Conservation (phyloP, 2,113 vertebrate species). For the Pteropus alecto region DNA sequence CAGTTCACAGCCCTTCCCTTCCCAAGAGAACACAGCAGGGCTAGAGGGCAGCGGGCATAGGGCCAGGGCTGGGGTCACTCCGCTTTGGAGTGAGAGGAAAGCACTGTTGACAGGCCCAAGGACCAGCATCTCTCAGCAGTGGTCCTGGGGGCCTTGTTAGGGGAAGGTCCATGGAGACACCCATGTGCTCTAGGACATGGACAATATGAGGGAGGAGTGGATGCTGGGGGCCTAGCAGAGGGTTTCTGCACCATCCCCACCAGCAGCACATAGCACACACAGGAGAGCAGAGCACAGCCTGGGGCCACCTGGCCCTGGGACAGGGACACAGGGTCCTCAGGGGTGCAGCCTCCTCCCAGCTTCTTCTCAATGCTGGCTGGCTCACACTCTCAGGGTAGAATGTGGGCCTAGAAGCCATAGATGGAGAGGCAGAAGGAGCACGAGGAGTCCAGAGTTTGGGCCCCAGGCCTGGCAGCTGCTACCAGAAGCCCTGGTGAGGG, state of each 20-base stretch:
- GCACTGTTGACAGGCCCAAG: background rate
- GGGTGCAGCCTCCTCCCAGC: background rate
- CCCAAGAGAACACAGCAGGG: fast-evolving
- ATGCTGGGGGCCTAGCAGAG: background rate
- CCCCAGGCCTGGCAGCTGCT: background rate
- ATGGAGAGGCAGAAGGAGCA: background rate
- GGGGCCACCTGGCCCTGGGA: background rate
- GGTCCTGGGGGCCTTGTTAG: background rate
- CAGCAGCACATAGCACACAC: background rate
- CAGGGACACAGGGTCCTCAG: background rate
- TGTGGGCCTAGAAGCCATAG: background rate
- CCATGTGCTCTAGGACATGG: background rate
- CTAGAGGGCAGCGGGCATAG: background rate
- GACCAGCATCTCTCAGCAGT: background rate
- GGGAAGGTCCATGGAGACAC: background rate
- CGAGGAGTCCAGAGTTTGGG: background rate
- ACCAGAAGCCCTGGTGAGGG: background rate
- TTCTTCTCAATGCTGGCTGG: too few relatives aligned
- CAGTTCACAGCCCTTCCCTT: fast-evolving
- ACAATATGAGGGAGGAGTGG: background rate
- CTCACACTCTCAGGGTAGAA: background rate
- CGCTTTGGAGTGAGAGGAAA: background rate
- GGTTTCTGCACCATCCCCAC: background rate
- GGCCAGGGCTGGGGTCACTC: background rate
- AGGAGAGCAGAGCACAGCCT: background rate